phyloP scores from a whole-genome alignment of 1,140 invertebrate genomes.

The Drosophila burlai region DNA sequence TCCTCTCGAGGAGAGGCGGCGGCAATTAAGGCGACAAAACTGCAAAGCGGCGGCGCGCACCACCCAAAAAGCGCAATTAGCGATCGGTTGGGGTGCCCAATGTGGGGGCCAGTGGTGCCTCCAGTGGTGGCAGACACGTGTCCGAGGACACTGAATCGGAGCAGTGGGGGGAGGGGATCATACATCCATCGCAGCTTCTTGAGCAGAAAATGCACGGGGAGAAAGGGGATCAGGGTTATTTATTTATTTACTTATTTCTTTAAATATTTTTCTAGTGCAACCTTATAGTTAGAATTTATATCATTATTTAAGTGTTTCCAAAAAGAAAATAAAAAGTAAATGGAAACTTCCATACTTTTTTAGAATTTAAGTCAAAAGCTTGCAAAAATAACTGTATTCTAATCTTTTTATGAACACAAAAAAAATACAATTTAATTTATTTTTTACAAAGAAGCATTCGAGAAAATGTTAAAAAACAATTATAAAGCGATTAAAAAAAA shows the following conservation, averaged over 20 bases:
- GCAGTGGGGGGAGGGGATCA: slow-evolving; percentile 26
- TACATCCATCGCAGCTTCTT: slow-evolving; percentile 16
- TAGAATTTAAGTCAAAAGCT: no score
- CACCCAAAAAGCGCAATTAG: slow-evolving; percentile 75
- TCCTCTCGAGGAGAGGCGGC: neutral
- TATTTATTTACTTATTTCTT: neutral
- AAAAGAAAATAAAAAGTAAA: no score
- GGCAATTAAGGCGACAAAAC: slow-evolving; percentile 81
- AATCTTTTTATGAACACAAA: neutral
- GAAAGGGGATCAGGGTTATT: neutral
- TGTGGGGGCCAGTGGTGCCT: neutral
- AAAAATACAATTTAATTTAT: neutral
- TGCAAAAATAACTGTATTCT: no score
- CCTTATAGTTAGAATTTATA: no score
- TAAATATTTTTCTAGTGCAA: neutral
- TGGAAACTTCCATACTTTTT: no score
- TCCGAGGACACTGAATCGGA: slow-evolving; percentile 45
- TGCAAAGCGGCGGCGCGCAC: slow-evolving; percentile 56
- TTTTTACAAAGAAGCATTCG: neutral
- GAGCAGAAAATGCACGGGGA: slow-evolving; percentile 6
- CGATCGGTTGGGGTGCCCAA: slow-evolving; percentile 24
- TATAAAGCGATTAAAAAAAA: neutral
- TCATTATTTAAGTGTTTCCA: no score
- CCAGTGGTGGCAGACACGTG: slow-evolving; percentile 56
- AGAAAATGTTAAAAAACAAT: neutral